Evolutionary conservation across 1,140 invertebrate genomes (phyloP), one percentile per base, ranked within the genome.

Genomic region (Helicoverpa zea): DNA sequence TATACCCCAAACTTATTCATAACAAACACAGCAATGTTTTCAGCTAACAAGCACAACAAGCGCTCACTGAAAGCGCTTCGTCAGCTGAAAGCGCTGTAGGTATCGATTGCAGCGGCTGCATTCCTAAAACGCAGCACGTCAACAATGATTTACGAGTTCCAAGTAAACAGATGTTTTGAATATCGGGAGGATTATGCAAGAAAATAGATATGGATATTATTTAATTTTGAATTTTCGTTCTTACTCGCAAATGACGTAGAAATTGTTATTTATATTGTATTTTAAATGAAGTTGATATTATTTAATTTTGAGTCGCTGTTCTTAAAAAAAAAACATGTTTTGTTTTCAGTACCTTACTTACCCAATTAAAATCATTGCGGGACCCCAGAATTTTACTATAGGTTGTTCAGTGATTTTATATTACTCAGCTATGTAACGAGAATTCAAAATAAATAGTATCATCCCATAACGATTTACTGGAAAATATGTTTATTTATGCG

Each of bases 141-240:
- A 68, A 47, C 64, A 68, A 68, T 68, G 64, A 68, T 68, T 23
- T 68, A 68, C 30, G 43, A 49, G 14, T 18, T 18, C 49, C 23
- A 18, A 49, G 64, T 68, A 68, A 68, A 68, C 64, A 68, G 43
- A 68, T 68, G 64, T 68, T 68, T 68, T 68, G 64, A 68, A 68
- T 49, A 49, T 68, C 18, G 43, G 10, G 49, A 16, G 16, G 43
- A 47, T 68, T 51, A 18, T 68, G 64, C 43, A 30, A 30, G 30
- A 9, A 14, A 64, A 14, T 35, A n/a, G 13, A 30, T 16, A 18
- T 7, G 29, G 14, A 64, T 35, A 7, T n/a, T 7, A 29, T 64
- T 16, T n/a, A 14, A n/a, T 35, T 61, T 63, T n/a, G 1, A 58
- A 23, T 23, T 23, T 18, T 16, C 16, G 16, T 18, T 16, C 9